These are phyloP conservation scores for Euura saliciscinereae DNA, from an alignment of 1,140 invertebrate genomes.

Conservation along the genomic window DNA sequence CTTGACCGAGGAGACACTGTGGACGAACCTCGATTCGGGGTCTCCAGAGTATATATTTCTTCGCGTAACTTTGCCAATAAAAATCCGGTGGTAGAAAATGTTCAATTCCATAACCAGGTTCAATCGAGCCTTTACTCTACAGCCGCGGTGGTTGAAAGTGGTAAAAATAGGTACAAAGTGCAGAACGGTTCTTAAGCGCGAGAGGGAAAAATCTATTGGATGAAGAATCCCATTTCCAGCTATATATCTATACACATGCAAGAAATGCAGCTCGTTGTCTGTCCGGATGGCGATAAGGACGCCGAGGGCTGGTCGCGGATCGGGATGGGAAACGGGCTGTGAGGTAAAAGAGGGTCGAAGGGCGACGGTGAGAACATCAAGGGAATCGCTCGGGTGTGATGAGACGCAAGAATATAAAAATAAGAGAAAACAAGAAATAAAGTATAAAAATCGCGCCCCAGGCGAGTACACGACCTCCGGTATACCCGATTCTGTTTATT, in stretches of 20 bases:
- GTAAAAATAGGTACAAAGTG: background rate
- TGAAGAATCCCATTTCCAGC: background rate
- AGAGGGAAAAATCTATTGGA: background rate
- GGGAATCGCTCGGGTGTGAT: slow-evolving; percentile 44
- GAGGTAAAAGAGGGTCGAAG: background rate
- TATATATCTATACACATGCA: background rate
- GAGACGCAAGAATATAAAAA: slow-evolving; percentile 40
- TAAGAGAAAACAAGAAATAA: slow-evolving; percentile 34
- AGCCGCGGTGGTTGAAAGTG: background rate
- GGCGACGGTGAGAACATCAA: slow-evolving; percentile 4
- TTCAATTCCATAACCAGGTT: background rate
- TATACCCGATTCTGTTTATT: slow-evolving; percentile 42
- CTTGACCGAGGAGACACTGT: no score
- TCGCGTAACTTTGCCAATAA: background rate
- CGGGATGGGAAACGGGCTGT: background rate
- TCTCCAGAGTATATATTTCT: no score
- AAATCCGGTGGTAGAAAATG: background rate
- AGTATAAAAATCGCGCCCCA: slow-evolving; percentile 48
- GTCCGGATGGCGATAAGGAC: slow-evolving; percentile 10
- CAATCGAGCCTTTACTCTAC: background rate
- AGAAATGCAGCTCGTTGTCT: background rate
- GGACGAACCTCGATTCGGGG: no score
- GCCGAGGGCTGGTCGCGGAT: slow-evolving; percentile 12
- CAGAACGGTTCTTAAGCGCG: background rate
- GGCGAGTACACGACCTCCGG: slow-evolving; percentile 24